Evolutionary conservation across 2,113 vertebrate genomes (phyloP), one percentile per base, ranked within the genome.

Genomic region (Pachyramphus minor): DNA sequence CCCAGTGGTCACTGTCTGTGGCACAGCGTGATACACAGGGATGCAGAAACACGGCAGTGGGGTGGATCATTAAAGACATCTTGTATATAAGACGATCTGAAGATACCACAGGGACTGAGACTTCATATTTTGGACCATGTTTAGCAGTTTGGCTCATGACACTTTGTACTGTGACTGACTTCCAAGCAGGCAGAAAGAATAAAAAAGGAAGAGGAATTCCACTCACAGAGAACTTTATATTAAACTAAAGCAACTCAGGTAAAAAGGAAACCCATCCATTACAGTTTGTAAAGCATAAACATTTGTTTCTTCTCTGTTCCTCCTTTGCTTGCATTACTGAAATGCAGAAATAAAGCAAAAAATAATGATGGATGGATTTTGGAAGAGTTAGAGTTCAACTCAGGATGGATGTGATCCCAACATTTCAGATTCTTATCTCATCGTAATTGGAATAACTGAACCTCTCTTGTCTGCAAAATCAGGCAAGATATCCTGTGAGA

Each of bases 401-500:
- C 52, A 75, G 95, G 88, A 96, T 95, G 96, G 88, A 96, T 58
- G 58, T 0, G 19, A 95, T 95, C 86, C 95, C 93, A 95, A 78
- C 85, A 88, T 92, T 93, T 93, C 88, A 92, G 90, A 95, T 96
- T 82, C 86, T 95, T 97, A 96, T 96, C 95, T 96, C 95, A 90
- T 93, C 8, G 30, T 84, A 92, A 96, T 78, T 96, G 96, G 96
- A 97, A 96, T 68, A 76, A 90, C 76, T 94, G 88, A 96, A 94
- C 88, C 92, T 92, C 92, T 94, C 80, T 93, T 71, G 93, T 95
- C 94, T 90, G 94, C 76, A 95, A 92, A 96, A 94, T 92, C 84
- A 96, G 92, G 89, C 96, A 95, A 95, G 89, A 75, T 74, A 89
- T 90, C 93, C 92, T 96, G 95, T 97, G 96, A 97, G 96, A 97